Percentiles rank a stretch among this genome's conserved stretches.
phyloP scores from a whole-genome alignment of 2,113 vertebrate species.

The Cranoglanis bouderius region DNA sequence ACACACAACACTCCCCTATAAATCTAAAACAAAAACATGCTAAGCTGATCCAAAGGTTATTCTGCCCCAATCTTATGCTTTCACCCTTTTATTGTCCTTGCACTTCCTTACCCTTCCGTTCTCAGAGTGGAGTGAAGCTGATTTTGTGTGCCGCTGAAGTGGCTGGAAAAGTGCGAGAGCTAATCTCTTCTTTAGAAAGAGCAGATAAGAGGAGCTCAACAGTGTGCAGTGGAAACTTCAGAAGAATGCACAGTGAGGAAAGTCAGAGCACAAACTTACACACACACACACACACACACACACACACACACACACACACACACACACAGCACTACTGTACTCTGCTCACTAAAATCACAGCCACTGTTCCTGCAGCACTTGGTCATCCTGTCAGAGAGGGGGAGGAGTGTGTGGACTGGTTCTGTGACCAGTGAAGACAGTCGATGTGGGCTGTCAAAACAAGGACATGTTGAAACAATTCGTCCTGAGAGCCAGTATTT shows the following conservation, averaged over 20 bases:
- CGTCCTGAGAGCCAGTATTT: background rate
- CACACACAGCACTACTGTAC: background rate
- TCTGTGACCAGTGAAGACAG: background rate
- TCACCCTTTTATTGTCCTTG: background rate
- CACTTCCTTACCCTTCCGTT: constrained; percentile 7
- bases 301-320: background rate
- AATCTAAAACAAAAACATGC: background rate
- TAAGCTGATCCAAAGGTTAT: constrained; percentile 21
- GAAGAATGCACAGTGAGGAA: constrained; percentile 13
- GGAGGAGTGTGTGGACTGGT: background rate
- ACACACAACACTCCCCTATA: background rate
- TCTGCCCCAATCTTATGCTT: background rate
- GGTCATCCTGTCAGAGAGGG: background rate
- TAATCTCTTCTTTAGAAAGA: constrained; percentile 27
- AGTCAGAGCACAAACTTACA: background rate
- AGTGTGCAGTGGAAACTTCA: constrained; percentile 28
- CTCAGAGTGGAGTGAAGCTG: background rate
- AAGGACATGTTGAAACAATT: constrained; percentile 6
- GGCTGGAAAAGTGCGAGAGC: background rate
- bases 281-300: background rate
- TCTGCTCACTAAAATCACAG: background rate
- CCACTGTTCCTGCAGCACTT: no score
- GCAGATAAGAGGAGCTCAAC: constrained; percentile 32
- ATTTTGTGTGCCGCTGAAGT: background rate
- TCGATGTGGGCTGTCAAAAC: background rate